Percentiles rank a stretch among this genome's conserved stretches.
These are phyloP conservation scores for Apocheima hispidaria DNA, from an alignment of 2,888 invertebrate species.

Conservation along the genomic window DNA sequence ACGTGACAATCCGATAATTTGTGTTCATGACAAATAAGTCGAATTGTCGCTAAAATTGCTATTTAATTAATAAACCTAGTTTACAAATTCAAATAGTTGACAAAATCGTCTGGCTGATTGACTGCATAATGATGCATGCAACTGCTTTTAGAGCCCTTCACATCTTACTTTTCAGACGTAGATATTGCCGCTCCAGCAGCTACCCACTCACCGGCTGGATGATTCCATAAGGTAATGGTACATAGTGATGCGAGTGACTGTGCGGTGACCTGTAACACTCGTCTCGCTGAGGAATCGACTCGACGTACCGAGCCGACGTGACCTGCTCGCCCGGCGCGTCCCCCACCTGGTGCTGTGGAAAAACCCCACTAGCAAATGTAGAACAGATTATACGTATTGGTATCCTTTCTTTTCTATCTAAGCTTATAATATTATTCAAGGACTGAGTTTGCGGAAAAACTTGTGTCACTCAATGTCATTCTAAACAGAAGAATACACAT, in stretches of 20 bases:
- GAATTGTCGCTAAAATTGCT: too few species aligned
- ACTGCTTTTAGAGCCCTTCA: neutral
- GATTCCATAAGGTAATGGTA: slow-evolving; percentile 2
- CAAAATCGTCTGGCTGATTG: too few species aligned
- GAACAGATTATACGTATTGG: neutral
- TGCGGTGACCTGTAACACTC: slow-evolving; percentile 25
- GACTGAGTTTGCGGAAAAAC: too few species aligned
- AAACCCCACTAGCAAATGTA: neutral
- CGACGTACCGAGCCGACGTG: neutral
- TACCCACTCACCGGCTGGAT: neutral
- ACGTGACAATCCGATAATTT: too few species aligned
- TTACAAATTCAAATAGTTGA: too few species aligned
- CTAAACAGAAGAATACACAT: too few species aligned
- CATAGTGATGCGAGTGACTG: slow-evolving; percentile 6
- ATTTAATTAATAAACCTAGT: too few species aligned
- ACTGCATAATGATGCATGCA: neutral
- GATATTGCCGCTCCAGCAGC: neutral
- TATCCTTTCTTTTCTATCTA: neutral
- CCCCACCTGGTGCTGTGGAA: slow-evolving; percentile 7
- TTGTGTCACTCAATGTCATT: too few species aligned
- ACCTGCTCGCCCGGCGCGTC: neutral
- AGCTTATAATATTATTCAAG: neutral
- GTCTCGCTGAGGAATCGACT: slow-evolving; percentile 3
- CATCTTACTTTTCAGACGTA: neutral
- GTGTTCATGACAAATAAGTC: too few species aligned